Conservation (phyloP, 1,140 invertebrate species). For the Riptortus pedestris region DNA sequence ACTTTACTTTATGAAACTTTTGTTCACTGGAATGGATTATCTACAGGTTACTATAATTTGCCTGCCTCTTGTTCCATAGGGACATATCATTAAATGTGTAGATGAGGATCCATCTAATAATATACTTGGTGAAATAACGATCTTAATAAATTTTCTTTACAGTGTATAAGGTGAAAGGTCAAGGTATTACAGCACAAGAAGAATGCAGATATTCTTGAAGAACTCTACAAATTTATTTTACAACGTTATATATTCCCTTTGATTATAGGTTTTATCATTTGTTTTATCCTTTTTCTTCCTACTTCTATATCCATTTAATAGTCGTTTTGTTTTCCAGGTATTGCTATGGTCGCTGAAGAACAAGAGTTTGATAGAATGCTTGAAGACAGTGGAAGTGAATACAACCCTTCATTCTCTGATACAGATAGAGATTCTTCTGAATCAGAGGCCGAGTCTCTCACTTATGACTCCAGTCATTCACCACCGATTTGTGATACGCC, state of each 20-base stretch:
- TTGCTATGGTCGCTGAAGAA: constrained; percentile 10
- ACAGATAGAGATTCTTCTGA: constrained; percentile 2
- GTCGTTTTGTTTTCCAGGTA: not conserved
- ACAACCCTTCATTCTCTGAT: not conserved
- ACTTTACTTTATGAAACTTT: too few species aligned
- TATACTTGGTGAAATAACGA: too few species aligned
- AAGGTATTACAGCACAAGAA: too few species aligned
- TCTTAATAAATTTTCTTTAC: not conserved
- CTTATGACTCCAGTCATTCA: not conserved
- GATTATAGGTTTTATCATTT: not conserved
- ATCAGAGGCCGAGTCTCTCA: constrained; percentile 8
- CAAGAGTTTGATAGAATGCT: constrained; percentile 6
- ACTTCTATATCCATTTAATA: not conserved
- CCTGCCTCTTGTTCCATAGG: too few species aligned
- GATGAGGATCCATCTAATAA: too few species aligned
- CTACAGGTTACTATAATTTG: too few species aligned
- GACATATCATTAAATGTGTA: too few species aligned
- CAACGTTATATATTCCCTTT: not conserved
- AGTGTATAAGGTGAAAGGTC: too few species aligned
- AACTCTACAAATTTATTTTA: not conserved
- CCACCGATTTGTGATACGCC: not conserved
- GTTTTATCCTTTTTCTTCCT: not conserved
- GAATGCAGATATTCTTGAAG: too few species aligned
- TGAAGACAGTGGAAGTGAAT: constrained; percentile 23
- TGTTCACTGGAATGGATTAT: too few species aligned